Base-by-base conservation (phyloP, 2,888 invertebrate species). In the Monopis laevigella region DNA sequence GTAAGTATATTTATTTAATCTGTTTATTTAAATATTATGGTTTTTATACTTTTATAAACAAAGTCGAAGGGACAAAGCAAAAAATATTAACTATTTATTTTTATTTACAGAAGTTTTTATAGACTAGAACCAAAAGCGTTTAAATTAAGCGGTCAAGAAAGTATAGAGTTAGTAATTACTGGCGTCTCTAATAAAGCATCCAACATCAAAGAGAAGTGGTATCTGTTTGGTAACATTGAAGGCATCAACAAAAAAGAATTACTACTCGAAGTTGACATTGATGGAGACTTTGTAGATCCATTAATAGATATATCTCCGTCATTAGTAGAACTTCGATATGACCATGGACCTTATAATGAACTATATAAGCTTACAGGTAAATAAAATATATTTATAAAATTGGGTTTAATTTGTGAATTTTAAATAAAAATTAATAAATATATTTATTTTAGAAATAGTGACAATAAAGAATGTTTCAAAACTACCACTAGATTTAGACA, bases 241-340 rank as follows among this genome's bases (percentile, higher is more conserved):
- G 82, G 82, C 3, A 67, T 75, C 3, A 78, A 75, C 40, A 83
- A 82, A 54, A 82, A 83, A 35, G 80, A 82, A 49, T 51, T 83
- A 29, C 59, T 86, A 27, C 57, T 84, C 17, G 69, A 70, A 36
- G 82, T 83, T 47, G 63, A 62, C 45, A 60, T 87, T 38, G 59
- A 58, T 26, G 85, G 83, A 0, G 82, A 75, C 43, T 86, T 88
- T 53, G 78, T 84, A 1, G 83, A 85, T 48, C 87, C 87, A 1
- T 70, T 71, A 52, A 66, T 87, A 35, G 63, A 73, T 45, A 58
- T 86, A 19, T 82, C 81, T 8, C 73, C 83, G 30, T 51, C 56
- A 3, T 53, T 71, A 35, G 49, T 87, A 35, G 59, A 68, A 4
- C 83, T 87, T 52, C 73, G 68, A 44, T 66, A 81, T 50, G 81